Conservation (phyloP, 2,888 invertebrate species). For the Synergus itoensis region DNA sequence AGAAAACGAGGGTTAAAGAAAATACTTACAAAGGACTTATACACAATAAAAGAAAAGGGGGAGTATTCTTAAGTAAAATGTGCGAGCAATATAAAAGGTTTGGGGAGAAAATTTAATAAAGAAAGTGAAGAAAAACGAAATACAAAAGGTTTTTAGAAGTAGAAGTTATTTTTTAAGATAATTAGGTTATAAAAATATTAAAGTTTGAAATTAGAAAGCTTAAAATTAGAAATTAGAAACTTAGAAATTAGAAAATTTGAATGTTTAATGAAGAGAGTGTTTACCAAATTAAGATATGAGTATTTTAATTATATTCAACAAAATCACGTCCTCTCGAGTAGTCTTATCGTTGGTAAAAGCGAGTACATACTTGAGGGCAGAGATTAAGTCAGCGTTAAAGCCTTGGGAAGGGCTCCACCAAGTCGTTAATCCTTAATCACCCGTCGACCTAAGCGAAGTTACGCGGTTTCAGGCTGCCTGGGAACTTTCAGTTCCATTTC, state of each 20-base stretch:
- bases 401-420: constrained; percentile 53
- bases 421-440: constrained; percentile 64
- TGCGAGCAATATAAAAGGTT: background rate
- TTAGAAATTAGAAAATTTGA: too few species aligned
- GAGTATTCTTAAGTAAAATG: background rate
- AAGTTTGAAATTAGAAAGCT: too few species aligned
- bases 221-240: too few species aligned
- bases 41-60: constrained; percentile 3
- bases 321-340: background rate
- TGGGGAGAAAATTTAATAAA: background rate
- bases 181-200: too few species aligned
- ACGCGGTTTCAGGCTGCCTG: background rate
- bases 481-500: constrained; percentile 23
- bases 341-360: background rate
- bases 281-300: too few species aligned
- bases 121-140: background rate
- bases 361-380: constrained; percentile 1
- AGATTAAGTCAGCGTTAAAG: constrained; percentile 1
- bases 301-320: background rate
- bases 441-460: constrained; percentile 21
- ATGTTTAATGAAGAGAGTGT: too few species aligned
- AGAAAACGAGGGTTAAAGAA: background rate
- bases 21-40: constrained; percentile 19
- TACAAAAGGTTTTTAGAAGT: background rate
- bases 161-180: too few species aligned